A percentile compares a stretch with the other conserved stretches of the same genome.
These are phyloP conservation scores for Diaphora mendica DNA, from an alignment of 2,888 invertebrate species.

Conservation along the genomic window DNA sequence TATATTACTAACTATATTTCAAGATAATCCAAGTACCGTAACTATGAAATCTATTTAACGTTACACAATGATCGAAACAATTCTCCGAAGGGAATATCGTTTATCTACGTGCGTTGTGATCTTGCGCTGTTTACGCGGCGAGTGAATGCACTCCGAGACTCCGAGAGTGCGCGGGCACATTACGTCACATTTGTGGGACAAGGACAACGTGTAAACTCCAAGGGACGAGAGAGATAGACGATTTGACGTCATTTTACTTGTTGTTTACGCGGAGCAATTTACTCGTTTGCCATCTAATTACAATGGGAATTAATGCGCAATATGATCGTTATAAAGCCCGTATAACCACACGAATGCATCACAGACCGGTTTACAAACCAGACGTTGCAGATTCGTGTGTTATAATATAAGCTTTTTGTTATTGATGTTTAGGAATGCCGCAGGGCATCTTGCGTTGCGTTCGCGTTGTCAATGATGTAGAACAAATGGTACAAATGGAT, in stretches of 20 bases:
- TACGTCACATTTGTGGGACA: conserved; percentile 66
- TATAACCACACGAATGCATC: conserved; percentile 38
- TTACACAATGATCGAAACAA: conserved; percentile 28
- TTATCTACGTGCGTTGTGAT: conserved; percentile 58
- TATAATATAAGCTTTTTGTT: neutral
- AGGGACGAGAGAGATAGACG: conserved; percentile 55
- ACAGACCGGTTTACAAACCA: conserved; percentile 23
- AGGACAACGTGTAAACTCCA: conserved; percentile 48
- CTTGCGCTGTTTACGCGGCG: conserved; percentile 72
- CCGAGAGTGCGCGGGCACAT: conserved; percentile 62
- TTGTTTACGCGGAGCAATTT: conserved; percentile 60
- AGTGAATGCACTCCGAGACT: conserved; percentile 82
- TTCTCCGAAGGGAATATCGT: conserved; percentile 20
- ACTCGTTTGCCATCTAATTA: conserved; percentile 59
- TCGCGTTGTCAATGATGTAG: conserved; percentile 56
- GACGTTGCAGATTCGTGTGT: neutral
- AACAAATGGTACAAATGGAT: conserved; percentile 57
- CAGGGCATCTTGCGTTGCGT: conserved; percentile 48
- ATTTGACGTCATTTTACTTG: conserved; percentile 58
- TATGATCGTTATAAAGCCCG: conserved; percentile 42
- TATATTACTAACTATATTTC: conserved; percentile 15
- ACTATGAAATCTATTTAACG: conserved; percentile 23
- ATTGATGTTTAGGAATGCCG: conserved; percentile 34
- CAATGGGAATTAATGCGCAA: conserved; percentile 64
- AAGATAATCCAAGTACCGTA: conserved; percentile 9